phyloP scores from a whole-genome alignment of 2,113 vertebrate species.

The Halcyon senegalensis region DNA sequence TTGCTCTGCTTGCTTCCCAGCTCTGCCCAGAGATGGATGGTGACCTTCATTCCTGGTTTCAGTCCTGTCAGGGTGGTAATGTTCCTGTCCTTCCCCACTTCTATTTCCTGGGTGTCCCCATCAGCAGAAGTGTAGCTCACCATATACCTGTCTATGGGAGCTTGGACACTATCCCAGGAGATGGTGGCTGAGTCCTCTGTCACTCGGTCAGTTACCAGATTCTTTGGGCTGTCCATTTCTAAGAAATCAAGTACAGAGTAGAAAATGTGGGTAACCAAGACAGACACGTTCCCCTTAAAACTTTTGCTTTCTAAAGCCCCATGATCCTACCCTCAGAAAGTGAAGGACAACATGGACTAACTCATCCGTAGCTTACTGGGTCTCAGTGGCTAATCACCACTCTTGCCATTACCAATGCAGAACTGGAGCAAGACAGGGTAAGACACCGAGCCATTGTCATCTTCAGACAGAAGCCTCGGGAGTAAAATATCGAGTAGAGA shows the following conservation, averaged over 20 bases:
- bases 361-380: neutral
- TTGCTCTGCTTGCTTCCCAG: conserved; percentile 74
- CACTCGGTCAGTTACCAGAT: conserved; percentile 70
- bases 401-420: neutral
- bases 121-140: conserved; percentile 77
- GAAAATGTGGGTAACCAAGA: neutral
- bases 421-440: neutral
- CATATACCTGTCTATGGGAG: conserved; percentile 79
- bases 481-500: neutral
- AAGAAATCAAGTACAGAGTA: neutral
- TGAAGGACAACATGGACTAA: neutral
- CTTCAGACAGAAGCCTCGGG: neutral
- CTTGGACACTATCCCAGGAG: conserved; percentile 77
- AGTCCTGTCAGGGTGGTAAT: conserved; percentile 69
- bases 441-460: neutral
- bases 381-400: neutral
- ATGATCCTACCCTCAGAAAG: neutral
- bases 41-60: conserved; percentile 76
- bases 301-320: neutral
- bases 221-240: conserved; percentile 61
- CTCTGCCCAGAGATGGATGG: conserved; percentile 76
- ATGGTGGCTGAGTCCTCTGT: conserved; percentile 79
- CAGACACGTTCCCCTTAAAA: neutral
- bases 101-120: conserved; percentile 73
- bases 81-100: conserved; percentile 67